Evolutionary conservation across 2,113 vertebrate species (phyloP).

Genomic region (Egretta garzetta): DNA sequence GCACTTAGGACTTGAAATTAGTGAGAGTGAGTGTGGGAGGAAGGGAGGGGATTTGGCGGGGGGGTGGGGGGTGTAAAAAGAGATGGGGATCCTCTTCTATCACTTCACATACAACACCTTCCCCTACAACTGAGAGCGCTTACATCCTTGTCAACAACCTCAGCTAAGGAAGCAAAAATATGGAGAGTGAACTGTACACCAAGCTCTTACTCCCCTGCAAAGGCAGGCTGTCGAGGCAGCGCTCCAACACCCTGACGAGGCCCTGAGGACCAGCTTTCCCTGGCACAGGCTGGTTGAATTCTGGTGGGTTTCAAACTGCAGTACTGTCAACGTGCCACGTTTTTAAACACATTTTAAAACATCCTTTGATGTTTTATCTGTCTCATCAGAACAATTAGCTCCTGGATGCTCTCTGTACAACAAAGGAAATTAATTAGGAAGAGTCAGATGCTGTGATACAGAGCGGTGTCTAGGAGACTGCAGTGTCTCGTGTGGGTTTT

Average conservation of each 20-base stretch:
- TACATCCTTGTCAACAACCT: background rate
- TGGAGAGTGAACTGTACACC: background rate
- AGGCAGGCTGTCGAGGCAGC: rapidly evolving
- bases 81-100: background rate
- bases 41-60: background rate
- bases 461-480: background rate
- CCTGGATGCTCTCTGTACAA: constrained; percentile 11
- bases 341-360: constrained; percentile 30
- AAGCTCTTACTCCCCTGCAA: background rate
- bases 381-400: constrained; percentile 71
- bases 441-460: constrained; percentile 40
- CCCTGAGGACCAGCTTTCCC: background rate
- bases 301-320: background rate
- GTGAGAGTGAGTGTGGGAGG: background rate
- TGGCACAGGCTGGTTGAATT: background rate
- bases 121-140: background rate
- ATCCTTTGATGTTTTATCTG: constrained; percentile 30
- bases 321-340: background rate
- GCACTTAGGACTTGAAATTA: background rate
- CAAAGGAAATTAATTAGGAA: constrained; percentile 70
- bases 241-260: background rate
- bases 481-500: background rate
- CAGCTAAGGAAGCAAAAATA: background rate
- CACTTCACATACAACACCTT: background rate
- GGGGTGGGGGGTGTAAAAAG: background rate